Percentiles rank a stretch among this genome's conserved stretches.
Evolutionary conservation across 2,888 invertebrate species (phyloP).

Genomic region (Tortrix viridana): DNA sequence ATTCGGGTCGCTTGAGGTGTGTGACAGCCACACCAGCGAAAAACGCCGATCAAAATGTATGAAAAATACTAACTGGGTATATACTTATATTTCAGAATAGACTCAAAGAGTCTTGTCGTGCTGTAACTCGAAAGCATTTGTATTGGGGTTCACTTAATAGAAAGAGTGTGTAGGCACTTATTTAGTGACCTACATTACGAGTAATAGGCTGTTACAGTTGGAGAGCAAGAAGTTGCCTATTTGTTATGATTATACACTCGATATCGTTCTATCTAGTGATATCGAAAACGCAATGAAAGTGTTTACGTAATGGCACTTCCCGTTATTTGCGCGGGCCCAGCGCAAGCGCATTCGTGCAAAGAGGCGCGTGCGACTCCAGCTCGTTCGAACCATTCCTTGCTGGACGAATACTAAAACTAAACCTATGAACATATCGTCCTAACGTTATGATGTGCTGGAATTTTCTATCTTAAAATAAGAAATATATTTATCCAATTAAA

Average conservation of each 20-base stretch:
- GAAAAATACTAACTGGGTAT: too few relatives aligned
- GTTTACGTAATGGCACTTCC: slow-evolving; percentile 61
- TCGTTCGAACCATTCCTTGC: slow-evolving; percentile 36
- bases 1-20: too few relatives aligned
- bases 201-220: slow-evolving; percentile 15
- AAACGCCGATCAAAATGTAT: too few relatives aligned
- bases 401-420: slow-evolving; percentile 15
- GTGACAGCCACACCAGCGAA: too few relatives aligned
- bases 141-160: too few relatives aligned
- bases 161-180: not conserved
- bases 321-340: slow-evolving; percentile 50
- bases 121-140: too few relatives aligned
- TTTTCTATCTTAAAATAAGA: not conserved
- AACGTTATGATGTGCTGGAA: not conserved
- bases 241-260: slow-evolving; percentile 50
- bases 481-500: too few relatives aligned
- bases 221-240: slow-evolving; percentile 51
- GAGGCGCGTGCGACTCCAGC: slow-evolving; percentile 44
- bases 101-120: too few relatives aligned
- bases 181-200: not conserved
- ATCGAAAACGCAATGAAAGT: slow-evolving; percentile 72
- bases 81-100: too few relatives aligned
- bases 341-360: slow-evolving; percentile 50
- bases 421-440: not conserved
- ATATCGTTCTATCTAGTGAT: slow-evolving; percentile 52